A percentile compares a stretch with the other conserved stretches of the same genome.
Conservation (phyloP, 2,113 vertebrate genomes). For the Tupaia tana region DNA sequence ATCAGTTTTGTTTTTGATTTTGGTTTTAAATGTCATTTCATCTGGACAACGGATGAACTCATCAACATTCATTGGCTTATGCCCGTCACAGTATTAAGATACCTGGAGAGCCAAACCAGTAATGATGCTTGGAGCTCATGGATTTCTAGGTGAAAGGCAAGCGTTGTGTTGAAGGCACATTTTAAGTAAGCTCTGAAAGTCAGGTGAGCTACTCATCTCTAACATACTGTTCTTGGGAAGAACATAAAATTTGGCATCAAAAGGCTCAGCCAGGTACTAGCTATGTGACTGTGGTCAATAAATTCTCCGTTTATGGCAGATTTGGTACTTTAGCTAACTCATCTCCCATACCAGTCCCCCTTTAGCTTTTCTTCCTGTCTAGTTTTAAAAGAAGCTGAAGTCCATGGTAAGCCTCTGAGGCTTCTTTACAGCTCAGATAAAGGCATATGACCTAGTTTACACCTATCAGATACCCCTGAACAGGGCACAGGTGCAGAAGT, state of each 20-base stretch:
- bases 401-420: neutral
- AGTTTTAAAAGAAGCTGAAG: constrained; percentile 32
- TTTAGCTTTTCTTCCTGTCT: constrained; percentile 30
- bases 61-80: neutral
- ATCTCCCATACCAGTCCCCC: neutral
- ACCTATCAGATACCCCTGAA: neutral
- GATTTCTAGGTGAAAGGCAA: constrained; percentile 1
- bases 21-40: too few relatives aligned
- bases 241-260: neutral
- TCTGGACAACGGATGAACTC: neutral
- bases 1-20: neutral
- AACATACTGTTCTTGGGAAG: neutral
- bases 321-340: neutral
- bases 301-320: constrained; percentile 4
- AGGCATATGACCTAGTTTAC: neutral
- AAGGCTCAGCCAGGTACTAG: neutral
- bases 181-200: constrained; percentile 38
- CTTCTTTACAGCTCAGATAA: neutral
- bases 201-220: neutral
- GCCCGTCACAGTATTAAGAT: neutral
- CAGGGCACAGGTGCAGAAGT: neutral
- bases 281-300: neutral
- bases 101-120: neutral
- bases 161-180: neutral
- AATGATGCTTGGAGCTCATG: neutral